Evolutionary conservation across 2,113 vertebrate genomes (phyloP), one percentile per base, ranked within the genome.

Genomic region (Anolis sagrei): DNA sequence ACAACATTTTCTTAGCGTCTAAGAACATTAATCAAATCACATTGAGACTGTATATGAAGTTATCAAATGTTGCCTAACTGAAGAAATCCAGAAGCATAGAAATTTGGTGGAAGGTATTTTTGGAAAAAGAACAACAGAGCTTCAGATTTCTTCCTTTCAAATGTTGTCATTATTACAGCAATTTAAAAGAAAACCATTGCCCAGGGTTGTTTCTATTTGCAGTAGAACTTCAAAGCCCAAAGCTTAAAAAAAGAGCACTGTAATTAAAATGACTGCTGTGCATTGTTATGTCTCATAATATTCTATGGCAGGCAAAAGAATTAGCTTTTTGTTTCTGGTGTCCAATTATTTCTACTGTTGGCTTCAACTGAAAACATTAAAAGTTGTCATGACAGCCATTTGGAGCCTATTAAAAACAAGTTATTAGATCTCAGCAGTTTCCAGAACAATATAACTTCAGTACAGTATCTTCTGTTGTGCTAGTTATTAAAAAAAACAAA

Each of bases 341-440:
- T 87, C n/a, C 70, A 83, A 79, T 89, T 90, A 87, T 72, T 87
- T 82, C 23, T 39, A 83, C 72, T 68, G 29, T 83, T 44, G 87
- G n/a, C 44, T n/a, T 83, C 76, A 87, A 87, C 19, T 7, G 84
- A 85, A 83, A 83, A 48, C 18, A 72, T 21, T 34, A 76, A 81
- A 87, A 87, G 76, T 72, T 8, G 34, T 61, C 75, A 81, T 27
- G 76, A 83, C 6, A 88, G 44, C 4, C 34, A 81, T 80, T 44
- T 84, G 23, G 58, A 75, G 11, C 81, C 44, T 70, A 79, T 0
- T 82, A 58, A 81, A 83, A 86, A 10, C 3, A 83, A 86, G 9
- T 85, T 83, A 77, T 68, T 81, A 84, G 69, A 81, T 80, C 27
- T 62, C 44, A 72, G 16, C 9, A 77, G 21, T 84, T 90, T 86